Conservation (phyloP, 2,797 vertebrate species). For the Neosilurus hyrtlii region DNA sequence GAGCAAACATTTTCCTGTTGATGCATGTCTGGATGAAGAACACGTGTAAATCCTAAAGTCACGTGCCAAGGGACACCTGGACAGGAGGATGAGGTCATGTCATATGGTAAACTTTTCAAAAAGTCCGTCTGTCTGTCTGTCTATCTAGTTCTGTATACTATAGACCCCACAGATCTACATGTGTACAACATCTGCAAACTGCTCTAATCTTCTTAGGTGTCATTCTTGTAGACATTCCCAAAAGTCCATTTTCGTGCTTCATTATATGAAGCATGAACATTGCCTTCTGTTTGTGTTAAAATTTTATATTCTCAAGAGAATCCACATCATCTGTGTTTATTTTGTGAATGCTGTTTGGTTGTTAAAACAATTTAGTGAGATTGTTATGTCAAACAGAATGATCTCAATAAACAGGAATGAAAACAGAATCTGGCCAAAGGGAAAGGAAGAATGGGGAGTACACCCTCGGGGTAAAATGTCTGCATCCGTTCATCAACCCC, state of each 20-base stretch:
- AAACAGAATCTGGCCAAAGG: constrained; percentile 19
- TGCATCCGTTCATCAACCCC: background rate
- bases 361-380: background rate
- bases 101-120: background rate
- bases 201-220: background rate
- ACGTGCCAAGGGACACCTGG: constrained; percentile 4
- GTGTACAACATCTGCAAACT: background rate
- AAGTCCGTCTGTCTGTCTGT: too few relatives aligned
- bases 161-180: background rate
- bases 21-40: constrained; percentile 1
- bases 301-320: background rate
- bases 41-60: background rate
- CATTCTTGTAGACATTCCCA: background rate
- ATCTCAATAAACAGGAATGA: constrained; percentile 46
- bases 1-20: constrained; percentile 14
- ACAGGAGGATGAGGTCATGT: background rate
- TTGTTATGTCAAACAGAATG: background rate
- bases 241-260: background rate
- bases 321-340: constrained; percentile 12
- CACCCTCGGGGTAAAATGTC: background rate
- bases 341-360: background rate
- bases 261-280: constrained; percentile 1
- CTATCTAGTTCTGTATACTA: background rate
- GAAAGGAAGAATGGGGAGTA: background rate
- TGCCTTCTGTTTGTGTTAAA: background rate